Conservation (phyloP, 2,888 invertebrate species). For the Choreutis nemorana region DNA sequence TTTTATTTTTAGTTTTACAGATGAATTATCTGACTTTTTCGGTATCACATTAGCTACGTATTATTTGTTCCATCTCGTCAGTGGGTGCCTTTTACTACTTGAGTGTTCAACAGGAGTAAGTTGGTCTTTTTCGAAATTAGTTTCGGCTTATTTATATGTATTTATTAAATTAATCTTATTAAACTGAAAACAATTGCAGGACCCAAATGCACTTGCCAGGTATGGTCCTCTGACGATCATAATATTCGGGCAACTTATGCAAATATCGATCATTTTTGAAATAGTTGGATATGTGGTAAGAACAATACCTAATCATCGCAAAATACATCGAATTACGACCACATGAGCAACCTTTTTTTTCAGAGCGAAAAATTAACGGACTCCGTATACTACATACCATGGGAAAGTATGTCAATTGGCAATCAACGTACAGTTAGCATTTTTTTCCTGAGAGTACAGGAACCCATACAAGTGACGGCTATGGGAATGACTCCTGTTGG, state of each 20-base stretch:
- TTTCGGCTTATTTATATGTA: too few species aligned
- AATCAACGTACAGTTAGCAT: slow-evolving; percentile 17
- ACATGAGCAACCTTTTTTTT: slow-evolving; percentile 7
- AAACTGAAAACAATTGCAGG: too few species aligned
- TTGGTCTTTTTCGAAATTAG: not conserved
- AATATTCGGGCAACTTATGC: slow-evolving; percentile 19
- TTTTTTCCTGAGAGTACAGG: slow-evolving; percentile 18
- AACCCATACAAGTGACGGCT: slow-evolving; percentile 20
- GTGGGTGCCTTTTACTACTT: slow-evolving; percentile 7
- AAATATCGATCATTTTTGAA: slow-evolving; percentile 21
- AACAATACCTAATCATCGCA: too few species aligned
- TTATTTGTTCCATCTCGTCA: slow-evolving; percentile 7
- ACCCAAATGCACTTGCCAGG: slow-evolving; percentile 6
- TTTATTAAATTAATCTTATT: too few species aligned
- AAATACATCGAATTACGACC: not conserved
- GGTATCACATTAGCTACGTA: too few species aligned
- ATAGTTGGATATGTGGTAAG: slow-evolving; percentile 17
- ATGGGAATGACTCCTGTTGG: slow-evolving; percentile 20
- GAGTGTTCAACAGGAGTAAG: slow-evolving; percentile 5
- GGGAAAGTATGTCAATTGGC: slow-evolving; percentile 22
- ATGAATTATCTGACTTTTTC: too few species aligned
- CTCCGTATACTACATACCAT: slow-evolving; percentile 22
- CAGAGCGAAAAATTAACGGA: slow-evolving; percentile 21
- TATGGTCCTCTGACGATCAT: slow-evolving; percentile 14
- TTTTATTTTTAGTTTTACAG: too few species aligned